Evolutionary conservation across 2,797 vertebrate genomes (phyloP), one percentile per base, ranked within the genome.

Genomic region (Leptoclinus maculatus): DNA sequence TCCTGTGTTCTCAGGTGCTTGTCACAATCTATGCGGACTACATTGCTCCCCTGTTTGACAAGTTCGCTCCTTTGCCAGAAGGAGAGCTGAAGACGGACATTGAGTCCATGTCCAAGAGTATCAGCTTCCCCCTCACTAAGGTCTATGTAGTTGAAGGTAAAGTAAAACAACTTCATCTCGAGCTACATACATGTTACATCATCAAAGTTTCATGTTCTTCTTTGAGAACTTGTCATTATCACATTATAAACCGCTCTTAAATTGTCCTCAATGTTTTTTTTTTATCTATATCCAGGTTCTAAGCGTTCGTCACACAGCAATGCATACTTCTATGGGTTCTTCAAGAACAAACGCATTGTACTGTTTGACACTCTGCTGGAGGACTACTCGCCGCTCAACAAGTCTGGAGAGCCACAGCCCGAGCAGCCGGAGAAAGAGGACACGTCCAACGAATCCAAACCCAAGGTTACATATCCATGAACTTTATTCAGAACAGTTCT

Each of bases 1-100:
- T 72, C 21, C 10, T 66, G 2, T 80, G 16, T 79, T 77, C 25
- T 59, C 88, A 99, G 98, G 96, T 99, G 34, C 96, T 99, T 75
- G 97, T 99, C 56, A 99, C 98, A 21, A 99, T 99, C 92, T 99
- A 99, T 76, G 98, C 98, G 71, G 98, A 99, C 90, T 99, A 99
- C 90, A 99, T 99, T 66, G 98, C 98, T 53, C 98, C 98, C 23
- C 92, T 99, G 84, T 99, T 99, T 94, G 98, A 99, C 93, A 99
- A 99, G 87, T 99, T 99, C 86, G 98, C 97, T 71, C 97, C 97
- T 0, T 92, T 99, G 84, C 97, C 98, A 0, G 97, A 99, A 36
- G 98, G 98, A 89, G 97, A 97, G 58, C 93, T 99, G 79, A 99
- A 97, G 90, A 92, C 96, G 34, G 96, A 96, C 65, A 99, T 99